Evolutionary conservation across 2,113 vertebrate genomes (phyloP).

Genomic region (Pangasianodon gigas): DNA sequence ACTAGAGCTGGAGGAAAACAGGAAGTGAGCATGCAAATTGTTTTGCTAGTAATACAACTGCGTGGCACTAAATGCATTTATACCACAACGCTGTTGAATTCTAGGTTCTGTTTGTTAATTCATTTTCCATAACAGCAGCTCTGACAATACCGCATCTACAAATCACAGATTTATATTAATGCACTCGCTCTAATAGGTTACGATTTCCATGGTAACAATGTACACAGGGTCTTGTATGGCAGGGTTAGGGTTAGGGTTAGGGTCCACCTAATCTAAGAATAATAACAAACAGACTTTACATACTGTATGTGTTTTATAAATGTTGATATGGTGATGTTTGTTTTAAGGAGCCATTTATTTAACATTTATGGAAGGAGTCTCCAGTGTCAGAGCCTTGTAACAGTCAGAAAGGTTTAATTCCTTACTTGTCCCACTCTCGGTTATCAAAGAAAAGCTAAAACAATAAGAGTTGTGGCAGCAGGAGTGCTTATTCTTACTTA

Average conservation of each 20-base stretch:
- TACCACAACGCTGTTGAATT: not conserved
- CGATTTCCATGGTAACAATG: not conserved
- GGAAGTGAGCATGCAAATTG: not conserved
- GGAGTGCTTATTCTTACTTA: slow-evolving; percentile 8
- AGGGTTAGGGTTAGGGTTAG: not conserved
- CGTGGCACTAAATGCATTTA: not conserved
- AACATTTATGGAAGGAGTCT: not conserved
- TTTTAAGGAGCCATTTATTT: not conserved
- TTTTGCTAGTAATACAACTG: not conserved
- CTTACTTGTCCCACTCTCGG: not conserved
- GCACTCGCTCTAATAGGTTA: not conserved
- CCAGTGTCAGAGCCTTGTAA: not conserved
- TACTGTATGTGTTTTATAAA: too few species aligned
- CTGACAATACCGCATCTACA: not conserved
- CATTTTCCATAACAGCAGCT: not conserved
- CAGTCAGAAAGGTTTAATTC: not conserved
- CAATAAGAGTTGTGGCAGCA: not conserved
- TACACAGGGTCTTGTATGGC: not conserved
- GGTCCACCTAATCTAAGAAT: not conserved
- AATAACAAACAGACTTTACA: not conserved
- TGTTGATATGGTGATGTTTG: too few species aligned
- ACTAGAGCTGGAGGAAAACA: not conserved
- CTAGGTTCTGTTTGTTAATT: not conserved
- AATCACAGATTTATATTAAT: not conserved
- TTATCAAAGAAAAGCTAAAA: not conserved